Evolutionary conservation across 1,140 invertebrate genomes (phyloP), one percentile per base, ranked within the genome.

Genomic region (Luehdorfia chinensis): DNA sequence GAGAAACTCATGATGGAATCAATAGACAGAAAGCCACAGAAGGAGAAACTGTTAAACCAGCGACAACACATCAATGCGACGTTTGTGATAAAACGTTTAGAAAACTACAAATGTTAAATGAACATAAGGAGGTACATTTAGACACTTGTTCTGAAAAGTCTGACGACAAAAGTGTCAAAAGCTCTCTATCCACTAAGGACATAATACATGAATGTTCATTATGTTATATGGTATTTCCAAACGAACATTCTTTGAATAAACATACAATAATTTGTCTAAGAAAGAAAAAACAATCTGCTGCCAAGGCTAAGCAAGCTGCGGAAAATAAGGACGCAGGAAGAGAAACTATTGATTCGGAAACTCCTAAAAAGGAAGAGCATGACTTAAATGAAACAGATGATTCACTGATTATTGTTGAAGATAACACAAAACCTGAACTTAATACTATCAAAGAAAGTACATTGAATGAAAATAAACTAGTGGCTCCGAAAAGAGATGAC

Each of bases 171-270:
- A 78, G 74, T 52, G 71, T 79, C 3, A 75, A 83, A 36, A 81
- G 81, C 49, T 65, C 74, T 6, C 49, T 87, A 3, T 86, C 77
- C 3, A 80, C 85, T 11, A 87, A 71, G 63, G 87, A 88, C 47
- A 88, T 88, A 23, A 88, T 88, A 51, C 87, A 88, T 44, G 87
- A 88, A 61, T 88, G 87, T 59, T 73, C 85, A 2, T 69, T 84
- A 13, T 88, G 87, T 49, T 88, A 88, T 47, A 88, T 87, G 85
- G 87, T 88, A 0, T 88, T 88, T 50, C 87, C 87, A 3, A 88
- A 88, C 62, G 84, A 86, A 45, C 85, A 86, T 59, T 87, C 87
- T 5, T 57, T 88, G 5, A 87, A 72, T 36, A 88, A 87, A 50
- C 87, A 88, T 37, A 68, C 66, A 9, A 50, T 75, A 8, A 76